These are phyloP conservation scores for Spilogale gracilis DNA, from an alignment of 2,113 vertebrate species.

Conservation along the genomic window DNA sequence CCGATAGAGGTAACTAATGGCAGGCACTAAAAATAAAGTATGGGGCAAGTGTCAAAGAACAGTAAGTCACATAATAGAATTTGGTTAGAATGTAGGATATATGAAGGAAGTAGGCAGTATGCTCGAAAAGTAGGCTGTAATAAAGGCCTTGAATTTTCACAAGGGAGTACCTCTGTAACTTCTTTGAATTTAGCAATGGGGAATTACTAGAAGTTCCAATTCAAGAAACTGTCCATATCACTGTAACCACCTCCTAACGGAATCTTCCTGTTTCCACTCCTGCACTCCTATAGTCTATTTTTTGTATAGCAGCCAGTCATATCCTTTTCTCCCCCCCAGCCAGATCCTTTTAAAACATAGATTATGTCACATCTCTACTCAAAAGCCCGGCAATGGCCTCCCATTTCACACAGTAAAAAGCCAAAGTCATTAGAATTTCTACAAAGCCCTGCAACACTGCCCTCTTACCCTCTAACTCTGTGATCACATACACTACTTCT, in stretches of 20 bases:
- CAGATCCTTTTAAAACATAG: background rate
- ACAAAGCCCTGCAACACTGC: background rate
- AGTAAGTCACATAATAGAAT: background rate
- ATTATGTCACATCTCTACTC: background rate
- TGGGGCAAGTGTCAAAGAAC: background rate
- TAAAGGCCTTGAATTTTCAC: background rate
- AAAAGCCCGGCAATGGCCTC: slow-evolving; percentile 9
- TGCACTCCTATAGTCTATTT: background rate
- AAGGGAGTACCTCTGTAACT: background rate
- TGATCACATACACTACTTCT: background rate
- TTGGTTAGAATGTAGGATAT: background rate
- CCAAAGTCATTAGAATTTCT: background rate
- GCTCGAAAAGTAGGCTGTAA: background rate
- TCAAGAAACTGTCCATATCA: slow-evolving; percentile 8
- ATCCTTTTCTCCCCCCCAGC: background rate
- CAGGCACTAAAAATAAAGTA: slow-evolving; percentile 1
- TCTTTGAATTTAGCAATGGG: slow-evolving; percentile 20
- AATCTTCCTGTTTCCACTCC: background rate
- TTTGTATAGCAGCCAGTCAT: background rate
- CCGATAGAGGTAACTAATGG: background rate
- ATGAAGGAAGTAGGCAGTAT: background rate
- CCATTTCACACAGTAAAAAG: slow-evolving; percentile 29
- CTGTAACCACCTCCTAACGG: background rate
- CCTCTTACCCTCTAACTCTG: background rate
- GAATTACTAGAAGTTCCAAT: background rate